A percentile compares a stretch with the other conserved stretches of the same genome.
These are phyloP conservation scores for Clarias laeviceps DNA, from an alignment of 2,797 vertebrate species.

Conservation along the genomic window DNA sequence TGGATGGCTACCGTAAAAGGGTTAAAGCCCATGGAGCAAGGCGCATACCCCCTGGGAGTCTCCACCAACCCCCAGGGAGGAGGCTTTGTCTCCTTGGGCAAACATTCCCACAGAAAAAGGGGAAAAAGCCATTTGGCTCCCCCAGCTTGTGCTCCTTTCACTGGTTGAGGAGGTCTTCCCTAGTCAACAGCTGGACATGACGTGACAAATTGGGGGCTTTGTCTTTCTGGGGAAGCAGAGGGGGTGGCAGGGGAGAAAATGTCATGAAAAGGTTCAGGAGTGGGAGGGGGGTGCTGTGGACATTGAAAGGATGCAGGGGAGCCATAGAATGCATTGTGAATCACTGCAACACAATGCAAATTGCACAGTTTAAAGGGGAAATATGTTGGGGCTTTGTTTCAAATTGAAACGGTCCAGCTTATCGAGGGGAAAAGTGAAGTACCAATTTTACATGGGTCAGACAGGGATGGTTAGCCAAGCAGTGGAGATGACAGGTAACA, in stretches of 20 bases:
- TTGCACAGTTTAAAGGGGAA: conserved; percentile 60
- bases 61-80: conserved; percentile 49
- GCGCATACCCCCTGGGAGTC: conserved; percentile 57
- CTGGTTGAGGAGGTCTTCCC: conserved; percentile 57
- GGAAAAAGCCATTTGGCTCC: conserved; percentile 62
- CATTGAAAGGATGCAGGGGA: conserved; percentile 58
- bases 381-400: conserved; percentile 58
- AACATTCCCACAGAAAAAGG: conserved; percentile 70
- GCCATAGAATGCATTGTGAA: conserved; percentile 63
- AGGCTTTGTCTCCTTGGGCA: conserved; percentile 66
- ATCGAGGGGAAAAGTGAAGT: conserved; percentile 51
- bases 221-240: conserved; percentile 59
- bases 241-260: conserved; percentile 51
- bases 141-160: conserved; percentile 61
- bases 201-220: conserved; percentile 71
- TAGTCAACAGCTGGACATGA: conserved; percentile 71
- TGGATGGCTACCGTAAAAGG: conserved; percentile 59
- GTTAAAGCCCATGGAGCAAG: conserved; percentile 59
- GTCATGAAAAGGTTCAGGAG: conserved; percentile 38
- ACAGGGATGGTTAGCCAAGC: conserved; percentile 16
- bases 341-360: conserved; percentile 56
- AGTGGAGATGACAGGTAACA: conserved; percentile 49
- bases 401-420: conserved; percentile 58
- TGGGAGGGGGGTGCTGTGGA: conserved; percentile 11
- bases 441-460: conserved; percentile 41